Evolutionary conservation across 2,888 invertebrate species (phyloP), one percentile per base, ranked within the genome.

Genomic region (Drosophila differens): DNA sequence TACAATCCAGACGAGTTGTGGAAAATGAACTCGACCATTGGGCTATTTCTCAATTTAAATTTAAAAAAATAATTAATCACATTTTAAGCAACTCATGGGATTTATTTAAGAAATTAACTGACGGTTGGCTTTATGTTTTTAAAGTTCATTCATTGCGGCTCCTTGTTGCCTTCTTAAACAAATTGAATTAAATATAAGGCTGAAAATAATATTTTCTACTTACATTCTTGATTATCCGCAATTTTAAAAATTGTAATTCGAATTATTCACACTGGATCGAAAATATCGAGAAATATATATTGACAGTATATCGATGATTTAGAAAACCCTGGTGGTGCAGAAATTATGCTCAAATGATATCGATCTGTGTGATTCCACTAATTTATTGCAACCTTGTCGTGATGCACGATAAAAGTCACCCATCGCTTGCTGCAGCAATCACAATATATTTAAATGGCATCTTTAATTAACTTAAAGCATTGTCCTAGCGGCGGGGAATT

Each of bases 401-500:
- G 47, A 61, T 33, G 7, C 14, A 30, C 19, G 4, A 12, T 12
- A 47, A 16, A 33, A 39, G 10, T 37, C n/a, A 14, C 16, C 4
- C 71, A 77, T 22, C 65, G n/a, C 64, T 67, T 49, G 19, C 19
- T 10, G 19, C 33, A 37, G 33, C 25, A 52, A 22, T 10, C 33
- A 37, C 62, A 54, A 57, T 33, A 51, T 10, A 58, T 81, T 79
- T 73, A 78, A 76, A 85, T 85, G 85, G 90, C 91, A 58, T 69
- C 72, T 9, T 59, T 89, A 25, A 84, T 60, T 52, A 89, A 73
- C 47, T 55, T 85, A 1, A 84, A 71, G 10, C 69, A 7, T 39
- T 57, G 7, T 32, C 57, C 28, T 53, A 30, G 37, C 54, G 10
- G 41, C 19, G 10, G 63, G 49, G 28, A 57, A 57, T 39, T 39